Evolutionary conservation across 2,888 invertebrate species (phyloP).

Genomic region (Caenorhabditis sulstoni): DNA sequence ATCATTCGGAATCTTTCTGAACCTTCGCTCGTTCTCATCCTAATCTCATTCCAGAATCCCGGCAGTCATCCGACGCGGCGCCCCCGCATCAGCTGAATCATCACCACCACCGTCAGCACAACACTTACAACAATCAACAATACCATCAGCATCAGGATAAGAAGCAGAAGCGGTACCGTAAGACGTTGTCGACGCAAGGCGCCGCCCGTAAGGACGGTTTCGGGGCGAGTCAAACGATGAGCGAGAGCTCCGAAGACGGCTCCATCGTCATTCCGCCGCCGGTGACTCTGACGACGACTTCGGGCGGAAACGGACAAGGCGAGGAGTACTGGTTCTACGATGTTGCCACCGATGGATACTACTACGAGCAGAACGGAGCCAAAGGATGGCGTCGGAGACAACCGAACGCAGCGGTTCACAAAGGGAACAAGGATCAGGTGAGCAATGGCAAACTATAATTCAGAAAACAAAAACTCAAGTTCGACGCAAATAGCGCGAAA

Average conservation of each 20-base stretch:
- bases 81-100: not conserved
- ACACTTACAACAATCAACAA: slow-evolving; percentile 14
- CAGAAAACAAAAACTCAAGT: too few species aligned
- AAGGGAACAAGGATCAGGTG: slow-evolving; percentile 62
- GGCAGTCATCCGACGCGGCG: slow-evolving; percentile 7
- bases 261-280: not conserved
- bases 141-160: slow-evolving; percentile 18
- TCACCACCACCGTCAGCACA: slow-evolving; percentile 23
- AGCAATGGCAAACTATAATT: not conserved
- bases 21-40: not conserved
- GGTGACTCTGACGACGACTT: not conserved
- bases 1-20: slow-evolving; percentile 3
- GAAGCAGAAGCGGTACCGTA: slow-evolving; percentile 45
- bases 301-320: not conserved
- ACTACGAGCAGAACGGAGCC: slow-evolving; percentile 79
- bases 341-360: slow-evolving; percentile 78
- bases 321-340: slow-evolving; percentile 74
- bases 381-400: slow-evolving; percentile 72
- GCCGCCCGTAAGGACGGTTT: slow-evolving; percentile 44
- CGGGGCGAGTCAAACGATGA: slow-evolving; percentile 41
- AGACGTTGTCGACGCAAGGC: slow-evolving; percentile 37
- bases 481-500: too few species aligned
- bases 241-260: slow-evolving; percentile 54
- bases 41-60: not conserved
- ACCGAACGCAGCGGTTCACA: slow-evolving; percentile 66